These are phyloP conservation scores for Ptyas mucosa DNA, from an alignment of 2,113 vertebrate species.

Conservation along the genomic window DNA sequence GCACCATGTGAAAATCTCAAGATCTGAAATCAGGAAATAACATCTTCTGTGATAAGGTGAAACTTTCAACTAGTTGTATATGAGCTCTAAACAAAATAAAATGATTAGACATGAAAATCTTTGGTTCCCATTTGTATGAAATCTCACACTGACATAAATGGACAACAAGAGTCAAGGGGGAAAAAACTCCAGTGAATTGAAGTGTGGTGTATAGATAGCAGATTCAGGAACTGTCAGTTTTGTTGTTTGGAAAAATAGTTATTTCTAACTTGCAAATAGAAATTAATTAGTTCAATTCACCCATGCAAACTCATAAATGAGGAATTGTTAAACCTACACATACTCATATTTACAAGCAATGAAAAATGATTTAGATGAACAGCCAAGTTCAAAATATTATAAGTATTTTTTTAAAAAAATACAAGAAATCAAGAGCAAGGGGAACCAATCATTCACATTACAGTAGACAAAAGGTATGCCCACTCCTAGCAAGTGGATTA, in stretches of 20 bases:
- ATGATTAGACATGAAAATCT: background rate
- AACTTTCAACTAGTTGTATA: background rate
- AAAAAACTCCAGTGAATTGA: background rate
- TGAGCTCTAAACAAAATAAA: background rate
- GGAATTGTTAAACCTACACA: background rate
- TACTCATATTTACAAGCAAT: background rate
- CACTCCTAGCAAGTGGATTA: background rate
- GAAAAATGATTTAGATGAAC: background rate
- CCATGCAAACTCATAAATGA: background rate
- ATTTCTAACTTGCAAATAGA: background rate
- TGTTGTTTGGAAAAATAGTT: background rate
- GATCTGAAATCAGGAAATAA: background rate
- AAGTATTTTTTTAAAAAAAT: background rate
- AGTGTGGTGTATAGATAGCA: background rate
- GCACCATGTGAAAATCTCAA: background rate
- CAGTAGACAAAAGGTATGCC: background rate
- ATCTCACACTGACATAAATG: background rate
- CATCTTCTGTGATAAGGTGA: background rate
- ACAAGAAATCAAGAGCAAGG: background rate
- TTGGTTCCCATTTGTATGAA: background rate
- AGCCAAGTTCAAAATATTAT: background rate
- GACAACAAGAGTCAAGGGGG: background rate
- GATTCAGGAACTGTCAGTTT: background rate
- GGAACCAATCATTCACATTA: background rate
- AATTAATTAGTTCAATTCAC: background rate